Conservation (phyloP, 2,888 invertebrate species). For the Drosophila anomalata region DNA sequence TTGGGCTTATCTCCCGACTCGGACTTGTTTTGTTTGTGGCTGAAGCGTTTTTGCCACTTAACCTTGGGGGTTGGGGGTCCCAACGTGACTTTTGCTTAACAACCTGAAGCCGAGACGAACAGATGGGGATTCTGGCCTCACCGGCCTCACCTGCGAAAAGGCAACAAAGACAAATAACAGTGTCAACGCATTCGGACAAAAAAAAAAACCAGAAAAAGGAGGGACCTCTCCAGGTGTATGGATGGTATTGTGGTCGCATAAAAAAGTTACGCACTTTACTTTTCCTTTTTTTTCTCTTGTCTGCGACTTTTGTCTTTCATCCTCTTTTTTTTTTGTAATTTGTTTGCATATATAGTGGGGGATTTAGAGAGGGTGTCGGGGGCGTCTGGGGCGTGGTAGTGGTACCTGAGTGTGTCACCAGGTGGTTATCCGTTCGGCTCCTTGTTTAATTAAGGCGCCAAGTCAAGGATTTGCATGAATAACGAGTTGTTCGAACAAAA, state of each 20-base stretch:
- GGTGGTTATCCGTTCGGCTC: conserved; percentile 54
- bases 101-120: conserved; percentile 21
- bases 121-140: conserved; percentile 8
- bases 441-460: conserved; percentile 63
- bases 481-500: conserved; percentile 26
- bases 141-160: conserved; percentile 11
- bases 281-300: conserved; percentile 28
- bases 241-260: conserved; percentile 55
- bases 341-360: conserved; percentile 55
- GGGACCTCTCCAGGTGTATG: conserved; percentile 2
- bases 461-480: conserved; percentile 63
- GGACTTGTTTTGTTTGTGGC: conserved; percentile 35
- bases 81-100: conserved; percentile 68
- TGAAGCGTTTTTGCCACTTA: conserved; percentile 51
- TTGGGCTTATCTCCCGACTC: conserved; percentile 51
- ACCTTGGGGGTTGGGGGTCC: conserved; percentile 57
- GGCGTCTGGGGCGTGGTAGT: conserved; percentile 15
- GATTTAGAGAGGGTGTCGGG: not conserved
- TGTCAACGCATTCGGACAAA: conserved; percentile 63
- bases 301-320: not conserved
- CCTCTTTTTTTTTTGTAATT: conserved; percentile 50
- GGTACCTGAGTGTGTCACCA: conserved; percentile 38
- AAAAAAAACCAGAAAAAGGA: conserved; percentile 22
- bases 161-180: conserved; percentile 26
- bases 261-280: conserved; percentile 62